These are phyloP conservation scores for Chlorops oryzae DNA, from an alignment of 1,140 invertebrate species.

Conservation along the genomic window DNA sequence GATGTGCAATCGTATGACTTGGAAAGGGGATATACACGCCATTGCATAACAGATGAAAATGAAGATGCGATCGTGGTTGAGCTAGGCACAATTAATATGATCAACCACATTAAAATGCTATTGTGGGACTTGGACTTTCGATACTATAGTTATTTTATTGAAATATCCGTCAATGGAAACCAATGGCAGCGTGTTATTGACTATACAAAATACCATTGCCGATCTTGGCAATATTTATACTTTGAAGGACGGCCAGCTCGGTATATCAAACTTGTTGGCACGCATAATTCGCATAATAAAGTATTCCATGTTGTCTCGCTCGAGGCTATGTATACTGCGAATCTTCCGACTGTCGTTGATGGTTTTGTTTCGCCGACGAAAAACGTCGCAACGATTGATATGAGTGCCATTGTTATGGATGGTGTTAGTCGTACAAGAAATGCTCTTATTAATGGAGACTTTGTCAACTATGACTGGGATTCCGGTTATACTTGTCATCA, in stretches of 20 bases:
- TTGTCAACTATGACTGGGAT: conserved; percentile 95
- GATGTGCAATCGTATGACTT: conserved; percentile 56
- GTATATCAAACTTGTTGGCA: conserved; percentile 87
- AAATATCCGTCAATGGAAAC: conserved; percentile 92
- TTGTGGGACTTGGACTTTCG: conserved; percentile 91
- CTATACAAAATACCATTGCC: conserved; percentile 83
- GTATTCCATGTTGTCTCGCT: conserved; percentile 90
- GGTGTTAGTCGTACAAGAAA: conserved; percentile 88
- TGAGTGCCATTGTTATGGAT: conserved; percentile 89
- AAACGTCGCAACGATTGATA: conserved; percentile 87
- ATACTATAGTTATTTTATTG: conserved; percentile 94
- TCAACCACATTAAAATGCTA: conserved; percentile 89
- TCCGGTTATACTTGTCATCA: conserved; percentile 97
- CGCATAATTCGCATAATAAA: conserved; percentile 92
- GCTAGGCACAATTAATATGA: conserved; percentile 79
- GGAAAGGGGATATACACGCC: conserved; percentile 73
- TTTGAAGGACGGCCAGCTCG: conserved; percentile 83
- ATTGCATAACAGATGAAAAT: conserved; percentile 74
- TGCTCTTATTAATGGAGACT: conserved; percentile 94
- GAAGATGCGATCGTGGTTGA: conserved; percentile 80
- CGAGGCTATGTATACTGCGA: conserved; percentile 79
- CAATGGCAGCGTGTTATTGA: conserved; percentile 92
- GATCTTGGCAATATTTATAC: conserved; percentile 94
- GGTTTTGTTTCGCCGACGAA: conserved; percentile 77
- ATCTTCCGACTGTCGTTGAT: conserved; percentile 66